phyloP scores from a whole-genome alignment of 2,888 invertebrate species.

The Mesorhabditis spiculigera region DNA sequence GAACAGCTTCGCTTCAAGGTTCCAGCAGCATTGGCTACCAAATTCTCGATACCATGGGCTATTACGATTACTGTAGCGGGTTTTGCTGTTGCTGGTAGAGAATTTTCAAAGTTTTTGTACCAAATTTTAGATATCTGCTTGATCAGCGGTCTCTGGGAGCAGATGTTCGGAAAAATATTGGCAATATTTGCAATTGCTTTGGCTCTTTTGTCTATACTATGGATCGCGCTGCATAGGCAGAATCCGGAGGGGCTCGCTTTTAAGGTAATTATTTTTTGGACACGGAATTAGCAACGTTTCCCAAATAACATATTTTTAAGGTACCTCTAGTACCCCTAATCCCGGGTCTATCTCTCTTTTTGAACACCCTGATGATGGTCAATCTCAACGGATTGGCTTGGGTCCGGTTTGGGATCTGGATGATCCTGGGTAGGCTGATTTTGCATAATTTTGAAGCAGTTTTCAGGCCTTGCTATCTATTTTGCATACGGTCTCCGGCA shows the following conservation, averaged over 20 bases:
- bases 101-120: background rate
- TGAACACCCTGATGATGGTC: constrained; percentile 88
- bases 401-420: constrained; percentile 85
- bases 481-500: constrained; percentile 26
- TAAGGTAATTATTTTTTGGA: constrained; percentile 13
- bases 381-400: constrained; percentile 82
- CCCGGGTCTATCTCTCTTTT: constrained; percentile 81
- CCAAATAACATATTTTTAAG: constrained; percentile 27
- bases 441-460: background rate
- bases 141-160: background rate
- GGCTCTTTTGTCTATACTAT: background rate
- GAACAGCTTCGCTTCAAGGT: background rate
- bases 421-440: constrained; percentile 70
- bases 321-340: constrained; percentile 87
- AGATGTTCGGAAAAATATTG: background rate
- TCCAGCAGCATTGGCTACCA: too few species aligned
- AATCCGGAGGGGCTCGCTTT: constrained; percentile 15
- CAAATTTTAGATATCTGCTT: background rate
- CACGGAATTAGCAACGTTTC: background rate
- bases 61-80: too few species aligned
- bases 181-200: background rate
- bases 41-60: too few species aligned
- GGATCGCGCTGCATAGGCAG: constrained; percentile 17
- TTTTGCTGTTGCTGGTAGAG: background rate
- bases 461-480: constrained; percentile 26